Evolutionary conservation across 2,113 vertebrate genomes (phyloP), one percentile per base, ranked within the genome.

Genomic region (Ictalurus furcatus): DNA sequence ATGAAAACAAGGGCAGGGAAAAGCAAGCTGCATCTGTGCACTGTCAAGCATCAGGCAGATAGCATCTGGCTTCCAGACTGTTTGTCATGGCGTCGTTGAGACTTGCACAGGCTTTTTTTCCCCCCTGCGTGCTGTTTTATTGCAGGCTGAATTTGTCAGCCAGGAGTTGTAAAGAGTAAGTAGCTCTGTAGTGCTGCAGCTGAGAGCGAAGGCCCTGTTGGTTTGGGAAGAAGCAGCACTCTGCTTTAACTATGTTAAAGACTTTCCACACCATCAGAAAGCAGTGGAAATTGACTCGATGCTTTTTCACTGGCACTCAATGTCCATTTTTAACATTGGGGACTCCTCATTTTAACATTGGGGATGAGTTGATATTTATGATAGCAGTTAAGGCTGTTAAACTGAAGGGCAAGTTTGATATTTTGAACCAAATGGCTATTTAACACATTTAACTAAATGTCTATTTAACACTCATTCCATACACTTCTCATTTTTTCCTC

Each of bases 51-150:
- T 81, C 84, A 84, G 85, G 85, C 87, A 37, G 91, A 87, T 82
- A 89, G 90, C 65, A 89, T 89, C 83, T 86, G 90, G 85, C 86
- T 88, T 89, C 79, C 90, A 86, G 84, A 88, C 87, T 85, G 83
- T 89, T 88, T 76, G 78, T 90, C 90, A 85, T 83, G 83, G 63
- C 69, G 67, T 67, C 76, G 82, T 89, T 69, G 85, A 90, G 80
- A 69, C 80, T 44, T 30, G 85, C 34, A 37, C 74, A 54, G 37
- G 73, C 30, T 67, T 67, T 54, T 76, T 48, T 83, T 79, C 5
- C 81, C 34, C 81, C 17, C 71, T 87, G 74, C 85, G 59, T 91
- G 88, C 90, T 91, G 90, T 89, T 89, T 91, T 89, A 91, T 91
- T 87, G 90, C 82, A 63, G 71, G 86, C 82, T 21, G 86, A 85